Base-by-base conservation (phyloP, 2,113 vertebrate genomes). In the Pygathrix nemaeus region DNA sequence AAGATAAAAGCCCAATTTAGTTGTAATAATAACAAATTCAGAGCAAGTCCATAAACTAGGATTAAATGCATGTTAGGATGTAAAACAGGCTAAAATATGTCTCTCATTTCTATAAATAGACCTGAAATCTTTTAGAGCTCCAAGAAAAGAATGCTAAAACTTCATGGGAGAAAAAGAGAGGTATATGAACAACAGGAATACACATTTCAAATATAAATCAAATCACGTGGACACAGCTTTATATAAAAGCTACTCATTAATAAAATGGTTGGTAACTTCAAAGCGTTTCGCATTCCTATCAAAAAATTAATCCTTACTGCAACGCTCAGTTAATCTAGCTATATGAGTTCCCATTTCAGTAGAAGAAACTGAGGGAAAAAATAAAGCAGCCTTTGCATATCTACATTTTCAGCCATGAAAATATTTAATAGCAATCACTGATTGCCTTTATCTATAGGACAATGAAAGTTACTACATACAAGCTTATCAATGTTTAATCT, bases 1-100 rank as follows among this genome's bases (percentile, higher is more conserved):
- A 98, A 99, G 96, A 98, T 97, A 98, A 98, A 98, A 98, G 93
- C 78, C 30, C 96, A 97, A 98, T 97, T 98, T 97, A 98, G 98
- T 98, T 98, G 96, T 98, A 98, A 98, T 98, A 96, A 98, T 96
- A 96, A 92, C 94, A 99, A 98, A 98, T 98, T 70, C 95, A 97
- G 23, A 93, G 94, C 79, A 98, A 98, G 94, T 96, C 96, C 90
- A 98, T 97, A 98, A 97, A 97, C 96, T 98, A 98, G 85, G 76
- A 91, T 93, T 91, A 87, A 16, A 95, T 83, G 87, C 32, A 97
- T 91, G 97, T 8, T 94, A 97, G 97, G 98, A 97, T 95, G 95
- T 98, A 98, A 68, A 98, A 97, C 83, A 97, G 50, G 96, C 97
- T 97, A 98, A 98, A 97, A 57, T 97, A 95, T 94, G 57, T 98